Percentiles rank a stretch among this genome's conserved stretches.
These are phyloP conservation scores for Pseudomyrmex cubaensis DNA, from an alignment of 1,140 invertebrate species.

Conservation along the genomic window DNA sequence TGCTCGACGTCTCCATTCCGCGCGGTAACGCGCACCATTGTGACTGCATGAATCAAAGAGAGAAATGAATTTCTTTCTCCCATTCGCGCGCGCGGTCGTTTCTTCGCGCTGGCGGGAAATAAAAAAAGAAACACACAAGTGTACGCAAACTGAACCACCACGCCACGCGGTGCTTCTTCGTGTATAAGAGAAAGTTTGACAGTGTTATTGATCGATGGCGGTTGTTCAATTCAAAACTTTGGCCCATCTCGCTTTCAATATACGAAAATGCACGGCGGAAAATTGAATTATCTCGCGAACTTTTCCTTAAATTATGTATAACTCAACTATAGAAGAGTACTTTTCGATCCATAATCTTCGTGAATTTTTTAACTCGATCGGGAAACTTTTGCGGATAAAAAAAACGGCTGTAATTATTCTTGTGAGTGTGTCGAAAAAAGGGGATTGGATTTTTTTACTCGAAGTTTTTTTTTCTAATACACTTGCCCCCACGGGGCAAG, in stretches of 20 bases:
- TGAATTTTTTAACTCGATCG: not conserved
- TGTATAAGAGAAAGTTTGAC: not conserved
- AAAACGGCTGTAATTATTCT: not conserved
- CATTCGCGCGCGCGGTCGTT: not conserved
- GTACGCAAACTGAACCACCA: no score
- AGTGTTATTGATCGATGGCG: slow-evolving; percentile 1
- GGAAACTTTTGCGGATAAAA: not conserved
- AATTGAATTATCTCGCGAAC: slow-evolving; percentile 3
- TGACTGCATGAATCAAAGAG: not conserved
- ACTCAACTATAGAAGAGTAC: not conserved
- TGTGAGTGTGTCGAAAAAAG: not conserved
- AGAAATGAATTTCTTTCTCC: slow-evolving; percentile 10
- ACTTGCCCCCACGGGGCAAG: no score
- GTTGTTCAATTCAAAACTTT: not conserved
- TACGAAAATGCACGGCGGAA: not conserved
- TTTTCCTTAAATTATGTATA: slow-evolving; percentile 5
- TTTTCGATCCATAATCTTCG: not conserved
- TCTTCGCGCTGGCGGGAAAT: not conserved
- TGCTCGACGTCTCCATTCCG: slow-evolving; percentile 8
- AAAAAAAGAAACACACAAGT: not conserved
- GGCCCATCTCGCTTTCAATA: not conserved
- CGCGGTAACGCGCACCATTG: not conserved
- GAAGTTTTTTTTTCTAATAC: not conserved
- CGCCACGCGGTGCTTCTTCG: no score
- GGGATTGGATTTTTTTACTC: slow-evolving; percentile 4